phyloP scores from a whole-genome alignment of 2,797 vertebrate species.

The Galago senegalensis region DNA sequence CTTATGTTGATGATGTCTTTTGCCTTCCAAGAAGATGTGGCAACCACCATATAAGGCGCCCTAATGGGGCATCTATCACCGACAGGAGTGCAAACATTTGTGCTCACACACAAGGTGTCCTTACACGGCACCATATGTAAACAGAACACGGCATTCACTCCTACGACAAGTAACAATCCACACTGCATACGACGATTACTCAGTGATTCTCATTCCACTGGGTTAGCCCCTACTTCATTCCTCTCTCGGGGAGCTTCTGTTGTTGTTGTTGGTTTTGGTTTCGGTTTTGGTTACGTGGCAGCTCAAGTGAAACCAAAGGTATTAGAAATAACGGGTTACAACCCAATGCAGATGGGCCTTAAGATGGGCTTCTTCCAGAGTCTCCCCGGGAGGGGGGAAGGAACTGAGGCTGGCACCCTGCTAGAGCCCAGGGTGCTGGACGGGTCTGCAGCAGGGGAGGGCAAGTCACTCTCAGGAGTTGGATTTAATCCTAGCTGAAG shows the following conservation, averaged over 20 bases:
- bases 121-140: slow-evolving; percentile 15
- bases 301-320: not conserved
- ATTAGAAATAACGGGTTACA: slow-evolving; percentile 7
- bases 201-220: not conserved
- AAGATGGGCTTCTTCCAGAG: not conserved
- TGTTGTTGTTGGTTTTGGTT: not conserved
- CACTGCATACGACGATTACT: not conserved
- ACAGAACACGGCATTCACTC: slow-evolving; percentile 38
- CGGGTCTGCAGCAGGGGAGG: not conserved
- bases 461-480: not conserved
- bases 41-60: slow-evolving; percentile 45
- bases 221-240: not conserved
- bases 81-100: slow-evolving; percentile 58
- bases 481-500: not conserved
- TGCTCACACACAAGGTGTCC: slow-evolving; percentile 16
- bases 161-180: not conserved
- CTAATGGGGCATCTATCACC: slow-evolving; percentile 66
- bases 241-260: not conserved
- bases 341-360: not conserved
- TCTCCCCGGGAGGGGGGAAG: not conserved
- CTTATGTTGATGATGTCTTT: slow-evolving; percentile 72
- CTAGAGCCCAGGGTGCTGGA: not conserved
- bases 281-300: not conserved
- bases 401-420: not conserved
- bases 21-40: slow-evolving; percentile 72